Base-by-base conservation (phyloP, 2,888 invertebrate species). In the Leucophora obtusa region DNA sequence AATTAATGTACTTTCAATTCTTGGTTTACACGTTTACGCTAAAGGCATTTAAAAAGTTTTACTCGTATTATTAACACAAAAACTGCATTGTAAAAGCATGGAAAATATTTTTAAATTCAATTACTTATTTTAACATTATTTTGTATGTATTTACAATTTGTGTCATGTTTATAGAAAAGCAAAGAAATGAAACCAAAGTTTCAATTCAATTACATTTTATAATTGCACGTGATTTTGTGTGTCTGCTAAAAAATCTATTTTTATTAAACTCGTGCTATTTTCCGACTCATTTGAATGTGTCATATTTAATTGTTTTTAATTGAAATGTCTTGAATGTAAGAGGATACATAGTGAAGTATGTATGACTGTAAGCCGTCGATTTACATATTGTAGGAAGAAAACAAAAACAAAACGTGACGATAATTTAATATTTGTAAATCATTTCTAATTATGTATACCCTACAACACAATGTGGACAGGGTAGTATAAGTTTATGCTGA, bases 191-290 rank as follows among this genome's bases (percentile, higher is more conserved):
- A 54, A 51, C 18, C 28, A 10, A n/a, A 63, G 28, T 43, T 21
- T 71, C 65, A 77, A 65, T 71, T 71, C 15, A 70, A 77, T 66
- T 59, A n/a, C 43, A 5, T 54, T 56, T 14, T 35, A 56, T 33
- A 17, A 8, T 47, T 35, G n/a, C 60, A 75, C 74, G 74, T 68
- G 74, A 66, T 66, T 51, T 21, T 33, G 33, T 65, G 17, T 60
- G 47, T 24, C 24, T 54, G 62, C 21, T 35, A 66, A 65, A 54
- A 59, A 35, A 11, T 60, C 53, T 74, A 68, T 68, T 60, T 54
- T 60, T 38, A 38, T 74, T 60, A 62, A 68, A 69, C 62, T 75
- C 62, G 68, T 75, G 68, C 59, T 60, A 58, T 65, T 21, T 54
- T 21, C 11, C 14, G 14, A 24, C 14, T 54, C 21, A 58, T 17